Conservation (phyloP, 2,888 invertebrate species). For the Acanthopleura granulata region DNA sequence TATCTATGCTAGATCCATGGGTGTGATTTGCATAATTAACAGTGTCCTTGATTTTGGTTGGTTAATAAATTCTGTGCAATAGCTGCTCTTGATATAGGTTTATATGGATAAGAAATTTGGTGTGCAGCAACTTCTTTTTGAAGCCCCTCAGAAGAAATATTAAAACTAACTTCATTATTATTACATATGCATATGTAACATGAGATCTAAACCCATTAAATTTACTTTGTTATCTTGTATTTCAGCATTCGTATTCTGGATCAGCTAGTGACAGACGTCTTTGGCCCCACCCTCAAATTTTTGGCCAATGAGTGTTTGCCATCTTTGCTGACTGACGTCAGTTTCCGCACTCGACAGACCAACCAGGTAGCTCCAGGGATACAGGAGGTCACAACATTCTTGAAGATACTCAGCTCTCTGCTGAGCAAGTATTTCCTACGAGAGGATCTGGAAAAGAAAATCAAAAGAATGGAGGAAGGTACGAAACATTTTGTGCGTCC, state of each 20-base stretch:
- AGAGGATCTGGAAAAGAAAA: slow-evolving; percentile 60
- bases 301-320: slow-evolving; percentile 50
- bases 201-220: not conserved
- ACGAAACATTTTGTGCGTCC: no score
- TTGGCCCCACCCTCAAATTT: slow-evolving; percentile 61
- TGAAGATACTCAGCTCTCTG: slow-evolving; percentile 59
- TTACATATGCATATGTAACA: not conserved
- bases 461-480: slow-evolving; percentile 34
- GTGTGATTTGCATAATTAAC: no score
- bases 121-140: no score
- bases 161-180: no score
- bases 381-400: slow-evolving; percentile 59
- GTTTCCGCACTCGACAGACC: slow-evolving; percentile 31
- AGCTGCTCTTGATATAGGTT: no score
- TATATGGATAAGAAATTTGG: no score
- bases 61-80: no score
- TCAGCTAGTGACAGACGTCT: slow-evolving; percentile 58
- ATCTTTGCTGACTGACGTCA: slow-evolving; percentile 51
- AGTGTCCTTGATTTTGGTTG: no score
- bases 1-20: no score
- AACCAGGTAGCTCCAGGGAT: slow-evolving; percentile 53
- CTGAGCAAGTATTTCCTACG: slow-evolving; percentile 57
- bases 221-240: not conserved
- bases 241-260: slow-evolving; percentile 59
- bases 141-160: no score